Evolutionary conservation across 2,797 vertebrate species (phyloP).

Genomic region (Alfaro cultratus): DNA sequence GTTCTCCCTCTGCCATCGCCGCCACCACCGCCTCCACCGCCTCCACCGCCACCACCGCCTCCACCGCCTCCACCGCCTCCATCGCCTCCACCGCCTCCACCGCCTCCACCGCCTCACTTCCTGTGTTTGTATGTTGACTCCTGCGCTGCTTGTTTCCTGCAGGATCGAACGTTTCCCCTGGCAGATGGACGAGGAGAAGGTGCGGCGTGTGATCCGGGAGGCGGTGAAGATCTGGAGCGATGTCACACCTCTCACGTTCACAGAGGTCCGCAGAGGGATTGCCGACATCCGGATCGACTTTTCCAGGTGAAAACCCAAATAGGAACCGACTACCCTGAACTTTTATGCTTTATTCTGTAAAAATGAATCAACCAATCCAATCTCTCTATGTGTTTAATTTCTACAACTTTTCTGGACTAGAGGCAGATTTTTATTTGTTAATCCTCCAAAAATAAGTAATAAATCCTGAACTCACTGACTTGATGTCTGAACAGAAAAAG

Average conservation of each 20-base stretch:
- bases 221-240: constrained; percentile 92
- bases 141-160: constrained; percentile 24
- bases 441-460: background rate
- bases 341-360: background rate
- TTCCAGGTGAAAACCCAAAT: constrained; percentile 79
- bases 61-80: too few relatives aligned
- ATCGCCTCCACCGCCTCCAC: too few relatives aligned
- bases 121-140: constrained; percentile 38
- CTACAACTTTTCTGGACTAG: background rate
- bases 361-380: background rate
- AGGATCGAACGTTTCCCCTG: constrained; percentile 91
- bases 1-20: constrained; percentile 28
- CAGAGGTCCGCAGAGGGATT: constrained; percentile 84
- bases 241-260: constrained; percentile 91
- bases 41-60: too few relatives aligned
- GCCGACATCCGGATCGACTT: constrained; percentile 95
- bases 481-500: too few relatives aligned
- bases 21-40: too few relatives aligned
- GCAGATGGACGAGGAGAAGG: constrained; percentile 88
- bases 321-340: background rate
- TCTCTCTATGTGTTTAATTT: background rate
- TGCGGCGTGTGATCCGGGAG: constrained; percentile 84
- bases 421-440: background rate
- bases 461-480: background rate
- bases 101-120: constrained; percentile 8